Conservation (phyloP, 2,797 vertebrate genomes). For the Perodicticus potto region DNA sequence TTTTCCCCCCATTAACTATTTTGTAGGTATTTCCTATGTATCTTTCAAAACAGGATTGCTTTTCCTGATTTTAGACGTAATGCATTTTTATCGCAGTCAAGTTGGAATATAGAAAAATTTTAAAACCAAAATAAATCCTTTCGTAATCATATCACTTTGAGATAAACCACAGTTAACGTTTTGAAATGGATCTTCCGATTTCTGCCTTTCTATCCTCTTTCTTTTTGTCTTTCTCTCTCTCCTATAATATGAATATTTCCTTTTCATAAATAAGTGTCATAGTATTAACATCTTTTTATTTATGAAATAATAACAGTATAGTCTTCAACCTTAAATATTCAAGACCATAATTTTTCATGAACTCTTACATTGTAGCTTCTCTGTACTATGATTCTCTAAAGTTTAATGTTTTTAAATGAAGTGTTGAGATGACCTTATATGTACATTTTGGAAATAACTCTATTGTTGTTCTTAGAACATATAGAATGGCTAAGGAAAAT, state of each 20-base stretch:
- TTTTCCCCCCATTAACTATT: background rate
- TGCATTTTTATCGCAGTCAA: conserved; percentile 35
- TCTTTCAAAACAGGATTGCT: conserved; percentile 51
- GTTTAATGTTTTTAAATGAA: background rate
- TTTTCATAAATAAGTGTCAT: background rate
- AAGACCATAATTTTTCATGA: background rate
- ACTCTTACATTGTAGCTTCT: background rate
- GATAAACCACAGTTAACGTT: background rate
- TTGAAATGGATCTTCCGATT: background rate
- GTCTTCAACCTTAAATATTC: background rate
- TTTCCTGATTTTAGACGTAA: conserved; percentile 45
- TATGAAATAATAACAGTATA: background rate
- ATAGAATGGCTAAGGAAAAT: background rate
- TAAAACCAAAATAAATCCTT: background rate
- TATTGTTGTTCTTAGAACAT: background rate
- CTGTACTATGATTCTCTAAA: background rate
- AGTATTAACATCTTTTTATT: background rate
- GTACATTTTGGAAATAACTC: background rate
- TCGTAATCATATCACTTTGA: background rate
- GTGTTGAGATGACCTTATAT: background rate
- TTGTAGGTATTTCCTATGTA: background rate
- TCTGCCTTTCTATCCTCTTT: background rate
- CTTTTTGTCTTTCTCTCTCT: background rate
- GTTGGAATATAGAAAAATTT: background rate
- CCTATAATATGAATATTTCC: background rate